Evolutionary conservation across 2,888 invertebrate species (phyloP).

Genomic region (Drosophila mayaguana): DNA sequence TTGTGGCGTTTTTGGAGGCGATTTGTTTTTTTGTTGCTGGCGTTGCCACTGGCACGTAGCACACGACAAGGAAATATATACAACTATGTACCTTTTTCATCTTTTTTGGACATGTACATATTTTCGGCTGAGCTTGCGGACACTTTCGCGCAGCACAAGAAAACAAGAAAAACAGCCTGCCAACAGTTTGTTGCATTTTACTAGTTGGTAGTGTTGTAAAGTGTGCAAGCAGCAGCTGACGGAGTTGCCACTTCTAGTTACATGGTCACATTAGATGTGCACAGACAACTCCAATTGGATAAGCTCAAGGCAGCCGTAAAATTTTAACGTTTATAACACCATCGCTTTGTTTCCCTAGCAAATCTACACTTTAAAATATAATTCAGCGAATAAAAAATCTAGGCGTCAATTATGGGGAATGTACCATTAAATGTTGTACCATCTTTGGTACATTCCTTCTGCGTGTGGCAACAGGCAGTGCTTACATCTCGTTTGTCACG

Average conservation of each 20-base stretch:
- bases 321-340: not conserved
- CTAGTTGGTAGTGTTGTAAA: conserved; percentile 60
- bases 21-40: conserved; percentile 27
- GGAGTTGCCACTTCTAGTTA: conserved; percentile 48
- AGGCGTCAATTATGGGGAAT: not conserved
- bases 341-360: not conserved
- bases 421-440: not conserved
- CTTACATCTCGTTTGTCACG: conserved; percentile 56
- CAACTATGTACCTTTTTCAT: conserved; percentile 1
- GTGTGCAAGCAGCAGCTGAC: conserved; percentile 41
- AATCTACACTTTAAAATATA: not conserved
- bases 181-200: conserved; percentile 38
- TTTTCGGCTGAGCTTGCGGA: conserved; percentile 7
- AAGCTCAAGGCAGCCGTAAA: not conserved
- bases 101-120: conserved; percentile 9
- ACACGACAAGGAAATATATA: conserved; percentile 39
- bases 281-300: not conserved
- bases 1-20: conserved; percentile 25
- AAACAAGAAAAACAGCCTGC: conserved; percentile 21
- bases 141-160: conserved; percentile 59
- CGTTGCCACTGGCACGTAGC: conserved; percentile 49
- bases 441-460: not conserved
- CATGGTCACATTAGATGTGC: conserved; percentile 1
- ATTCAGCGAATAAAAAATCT: not conserved
- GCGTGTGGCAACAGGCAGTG: conserved; percentile 10